These are phyloP conservation scores for Trissoscelio sp. DNA, from an alignment of 2,888 invertebrate genomes.

Conservation along the genomic window DNA sequence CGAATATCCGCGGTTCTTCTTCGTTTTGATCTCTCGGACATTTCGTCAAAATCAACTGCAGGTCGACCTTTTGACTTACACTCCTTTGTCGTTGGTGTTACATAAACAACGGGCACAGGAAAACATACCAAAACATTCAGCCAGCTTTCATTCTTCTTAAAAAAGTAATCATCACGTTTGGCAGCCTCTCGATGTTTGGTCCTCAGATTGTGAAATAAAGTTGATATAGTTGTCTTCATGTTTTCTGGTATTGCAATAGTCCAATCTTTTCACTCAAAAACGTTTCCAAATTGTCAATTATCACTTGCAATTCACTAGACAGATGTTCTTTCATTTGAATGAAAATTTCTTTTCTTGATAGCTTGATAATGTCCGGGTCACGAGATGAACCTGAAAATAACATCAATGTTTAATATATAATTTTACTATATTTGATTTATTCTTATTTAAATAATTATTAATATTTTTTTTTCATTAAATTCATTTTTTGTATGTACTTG, in stretches of 20 bases:
- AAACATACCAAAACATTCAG: constrained; percentile 1
- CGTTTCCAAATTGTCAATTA: constrained; percentile 8
- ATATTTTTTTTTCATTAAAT: no score
- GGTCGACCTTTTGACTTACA: constrained; percentile 27
- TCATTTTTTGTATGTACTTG: no score
- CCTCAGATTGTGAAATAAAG: not conserved
- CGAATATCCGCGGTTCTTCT: constrained; percentile 18
- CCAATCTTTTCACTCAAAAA: constrained; percentile 6
- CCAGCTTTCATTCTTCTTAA: constrained; percentile 13
- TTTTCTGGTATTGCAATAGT: not conserved
- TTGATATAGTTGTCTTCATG: not conserved
- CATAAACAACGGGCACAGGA: not conserved
- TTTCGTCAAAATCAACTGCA: not conserved
- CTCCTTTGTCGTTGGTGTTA: not conserved
- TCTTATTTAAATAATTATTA: no score
- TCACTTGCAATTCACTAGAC: constrained; percentile 1
- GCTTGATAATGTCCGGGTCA: no score
- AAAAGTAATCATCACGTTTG: constrained; percentile 2
- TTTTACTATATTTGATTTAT: no score
- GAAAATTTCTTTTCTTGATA: constrained; percentile 3
- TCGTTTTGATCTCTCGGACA: constrained; percentile 25
- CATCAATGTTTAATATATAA: no score
- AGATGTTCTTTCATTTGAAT: not conserved
- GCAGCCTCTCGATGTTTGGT: constrained; percentile 4
- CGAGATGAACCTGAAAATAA: constrained; percentile 13